phyloP scores from a whole-genome alignment of 2,797 vertebrate species.

The Cryptoblepharus egeriae region DNA sequence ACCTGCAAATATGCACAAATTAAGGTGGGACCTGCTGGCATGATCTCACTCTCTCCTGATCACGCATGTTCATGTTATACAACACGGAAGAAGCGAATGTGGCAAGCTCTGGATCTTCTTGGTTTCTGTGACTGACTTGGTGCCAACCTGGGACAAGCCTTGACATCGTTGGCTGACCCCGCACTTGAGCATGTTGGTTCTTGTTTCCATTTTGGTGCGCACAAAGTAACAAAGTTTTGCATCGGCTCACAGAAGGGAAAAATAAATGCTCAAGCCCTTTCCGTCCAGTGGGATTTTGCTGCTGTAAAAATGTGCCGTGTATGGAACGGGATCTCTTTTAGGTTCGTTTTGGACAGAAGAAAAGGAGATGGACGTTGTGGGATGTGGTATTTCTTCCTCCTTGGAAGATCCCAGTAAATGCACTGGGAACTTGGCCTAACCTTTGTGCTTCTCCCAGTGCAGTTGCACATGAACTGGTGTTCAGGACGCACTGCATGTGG shows the following conservation, averaged over 20 bases:
- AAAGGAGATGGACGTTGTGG: no score
- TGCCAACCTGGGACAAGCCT: rapidly evolving
- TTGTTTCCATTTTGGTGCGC: rapidly evolving
- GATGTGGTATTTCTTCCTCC: no score
- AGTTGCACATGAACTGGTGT: not conserved
- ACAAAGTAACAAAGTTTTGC: rapidly evolving
- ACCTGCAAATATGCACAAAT: no score
- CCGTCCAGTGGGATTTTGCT: no score
- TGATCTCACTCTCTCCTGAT: no score
- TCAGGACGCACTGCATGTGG: not conserved
- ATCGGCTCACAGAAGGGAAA: not conserved
- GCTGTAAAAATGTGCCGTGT: no score
- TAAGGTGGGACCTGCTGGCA: no score
- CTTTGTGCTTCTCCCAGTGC: no score
- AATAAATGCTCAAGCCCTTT: not conserved
- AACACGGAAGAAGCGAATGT: not conserved
- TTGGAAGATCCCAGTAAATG: no score
- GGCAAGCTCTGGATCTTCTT: no score
- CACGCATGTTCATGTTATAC: not conserved
- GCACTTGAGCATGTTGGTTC: not conserved
- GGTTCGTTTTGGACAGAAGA: not conserved
- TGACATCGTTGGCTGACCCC: not conserved
- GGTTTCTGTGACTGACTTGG: rapidly evolving
- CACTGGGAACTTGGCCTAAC: no score
- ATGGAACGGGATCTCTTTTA: no score